Evolutionary conservation across 2,113 vertebrate genomes (phyloP).

Genomic region (Istiophorus platypterus): DNA sequence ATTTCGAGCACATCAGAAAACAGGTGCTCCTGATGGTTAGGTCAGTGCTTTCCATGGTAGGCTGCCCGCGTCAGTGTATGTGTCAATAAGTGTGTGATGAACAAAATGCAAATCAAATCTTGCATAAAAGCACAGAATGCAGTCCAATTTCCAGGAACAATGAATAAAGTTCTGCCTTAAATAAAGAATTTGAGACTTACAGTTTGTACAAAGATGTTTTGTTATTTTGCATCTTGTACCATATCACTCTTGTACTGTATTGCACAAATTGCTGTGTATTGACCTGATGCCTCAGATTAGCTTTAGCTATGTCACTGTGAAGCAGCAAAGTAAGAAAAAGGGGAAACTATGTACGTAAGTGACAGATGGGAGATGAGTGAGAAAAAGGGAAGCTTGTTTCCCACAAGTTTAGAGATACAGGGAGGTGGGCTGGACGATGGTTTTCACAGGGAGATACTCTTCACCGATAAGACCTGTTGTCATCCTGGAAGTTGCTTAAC

Average conservation of each 20-base stretch:
- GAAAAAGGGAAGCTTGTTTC: slow-evolving; percentile 60
- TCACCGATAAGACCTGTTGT: slow-evolving; percentile 56
- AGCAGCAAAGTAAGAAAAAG: slow-evolving; percentile 72
- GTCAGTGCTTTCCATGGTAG: not conserved
- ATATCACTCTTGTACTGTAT: not conserved
- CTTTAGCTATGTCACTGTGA: slow-evolving; percentile 73
- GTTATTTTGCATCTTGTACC: not conserved
- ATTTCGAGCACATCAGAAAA: not conserved
- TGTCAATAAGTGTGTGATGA: not conserved
- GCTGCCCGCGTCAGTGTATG: not conserved
- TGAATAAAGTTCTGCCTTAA: not conserved
- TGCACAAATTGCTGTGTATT: slow-evolving; percentile 6
- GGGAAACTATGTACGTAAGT: slow-evolving; percentile 40
- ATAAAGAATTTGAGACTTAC: not conserved
- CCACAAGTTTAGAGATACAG: slow-evolving; percentile 43
- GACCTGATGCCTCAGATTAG: slow-evolving; percentile 34
- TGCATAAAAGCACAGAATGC: not conserved
- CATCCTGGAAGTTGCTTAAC: slow-evolving; percentile 56
- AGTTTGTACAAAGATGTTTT: not conserved
- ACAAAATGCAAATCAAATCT: not conserved
- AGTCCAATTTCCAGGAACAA: not conserved
- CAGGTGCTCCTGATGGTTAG: not conserved
- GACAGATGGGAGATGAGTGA: slow-evolving; percentile 19
- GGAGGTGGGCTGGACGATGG: slow-evolving; percentile 18
- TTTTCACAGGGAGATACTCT: slow-evolving; percentile 58